Conservation (phyloP, 2,888 invertebrate species). For the Suillia variegata region DNA sequence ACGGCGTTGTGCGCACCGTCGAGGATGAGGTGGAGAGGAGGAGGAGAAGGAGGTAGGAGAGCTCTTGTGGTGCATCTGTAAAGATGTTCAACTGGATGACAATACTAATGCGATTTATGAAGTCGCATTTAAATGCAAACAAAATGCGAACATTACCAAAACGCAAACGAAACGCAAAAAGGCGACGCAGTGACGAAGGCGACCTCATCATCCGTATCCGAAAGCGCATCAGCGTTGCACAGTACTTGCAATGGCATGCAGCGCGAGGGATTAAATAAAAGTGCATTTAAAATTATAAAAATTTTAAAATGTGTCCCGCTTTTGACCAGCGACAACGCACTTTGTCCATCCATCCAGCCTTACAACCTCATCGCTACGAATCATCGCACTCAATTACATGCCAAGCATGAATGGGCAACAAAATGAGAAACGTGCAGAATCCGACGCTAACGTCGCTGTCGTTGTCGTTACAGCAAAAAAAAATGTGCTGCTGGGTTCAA, state of each 20-base stretch:
- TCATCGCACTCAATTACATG: constrained; percentile 26
- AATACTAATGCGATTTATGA: constrained; percentile 27
- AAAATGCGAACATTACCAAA: background rate
- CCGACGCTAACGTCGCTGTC: too few relatives aligned
- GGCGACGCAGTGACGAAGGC: background rate
- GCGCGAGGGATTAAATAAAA: too few relatives aligned
- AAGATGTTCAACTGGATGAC: constrained; percentile 21
- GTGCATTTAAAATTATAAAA: too few relatives aligned
- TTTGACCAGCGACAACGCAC: too few relatives aligned
- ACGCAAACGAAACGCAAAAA: background rate
- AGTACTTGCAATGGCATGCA: too few relatives aligned
- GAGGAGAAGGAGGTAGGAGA: background rate
- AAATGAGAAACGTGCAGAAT: constrained; percentile 19
- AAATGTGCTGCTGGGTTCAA: constrained; percentile 11
- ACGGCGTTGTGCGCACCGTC: constrained; percentile 8
- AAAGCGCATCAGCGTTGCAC: constrained; percentile 10
- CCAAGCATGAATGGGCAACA: constrained; percentile 14
- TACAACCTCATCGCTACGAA: background rate
- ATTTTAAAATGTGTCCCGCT: too few relatives aligned
- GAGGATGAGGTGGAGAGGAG: background rate
- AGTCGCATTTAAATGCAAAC: constrained; percentile 15
- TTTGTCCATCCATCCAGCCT: too few relatives aligned
- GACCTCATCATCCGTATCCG: constrained; percentile 6
- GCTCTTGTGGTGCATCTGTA: background rate
- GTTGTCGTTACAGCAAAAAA: background rate